Base-by-base conservation (phyloP, 2,113 vertebrate genomes). In the Carollia perspicillata region DNA sequence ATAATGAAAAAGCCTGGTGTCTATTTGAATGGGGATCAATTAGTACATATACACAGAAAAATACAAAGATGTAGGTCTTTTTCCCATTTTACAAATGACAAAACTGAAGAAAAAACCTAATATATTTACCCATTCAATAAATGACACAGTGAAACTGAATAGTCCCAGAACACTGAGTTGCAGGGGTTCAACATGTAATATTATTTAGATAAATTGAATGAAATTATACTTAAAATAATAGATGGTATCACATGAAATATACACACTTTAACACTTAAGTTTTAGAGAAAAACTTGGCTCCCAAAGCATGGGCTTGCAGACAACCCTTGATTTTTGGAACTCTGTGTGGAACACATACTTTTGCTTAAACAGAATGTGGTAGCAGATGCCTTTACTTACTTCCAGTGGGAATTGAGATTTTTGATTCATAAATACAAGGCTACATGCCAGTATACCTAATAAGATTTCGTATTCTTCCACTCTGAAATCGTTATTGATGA, bases 371-470 rank as follows among this genome's bases (percentile, higher is more conserved):
- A 97, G 95, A 96, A 92, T 83, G 83, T 72, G 26, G 33, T 85
- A 78, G 71, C 79, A 96, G 81, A 95, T 90, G 89, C 89, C 74
- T 95, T 95, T 96, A 90, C 83, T 96, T 95, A 94, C 87, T 97
- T 97, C 90, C 78, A 89, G 93, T 89, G 84, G 63, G 87, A 97
- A 92, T 91, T 89, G 84, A 96, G 74, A 96, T 90, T 55, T 89
- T 92, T 80, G 35, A 89, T 94, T 93, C 71, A 95, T 92, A 96
- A 90, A 96, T 93, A 94, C 14, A 94, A 88, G 72, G 81, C 66
- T 74, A 66, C 94, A 89, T 94, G 86, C 81, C 93, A 94, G 68
- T 94, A 58, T 69, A 68, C 26, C 55, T 93, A 90, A 90, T 84
- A 78, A 96, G 51, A 88, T 72, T 90, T 84, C 35, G 55, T 53